Conservation (phyloP, 1,140 invertebrate species). For the Aplysia californica region DNA sequence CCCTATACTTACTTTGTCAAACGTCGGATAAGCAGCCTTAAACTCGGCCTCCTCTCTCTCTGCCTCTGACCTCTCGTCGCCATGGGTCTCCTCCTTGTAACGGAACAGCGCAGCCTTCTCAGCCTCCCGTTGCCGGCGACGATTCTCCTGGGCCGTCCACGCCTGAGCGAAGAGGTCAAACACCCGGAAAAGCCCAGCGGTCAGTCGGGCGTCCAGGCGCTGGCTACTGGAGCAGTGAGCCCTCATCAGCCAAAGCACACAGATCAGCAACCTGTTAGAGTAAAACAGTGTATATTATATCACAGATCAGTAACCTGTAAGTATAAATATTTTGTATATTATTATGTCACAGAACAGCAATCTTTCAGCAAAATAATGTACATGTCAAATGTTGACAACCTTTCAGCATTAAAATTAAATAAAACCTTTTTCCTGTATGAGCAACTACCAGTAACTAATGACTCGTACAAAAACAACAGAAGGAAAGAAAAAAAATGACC, state of each 20-base stretch:
- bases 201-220: conserved; percentile 39
- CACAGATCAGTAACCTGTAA: too few relatives aligned
- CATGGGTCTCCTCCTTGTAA: conserved; percentile 72
- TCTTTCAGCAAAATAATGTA: too few relatives aligned
- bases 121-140: conserved; percentile 75
- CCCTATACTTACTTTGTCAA: conserved; percentile 72
- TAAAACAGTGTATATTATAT: too few relatives aligned
- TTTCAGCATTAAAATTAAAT: too few relatives aligned
- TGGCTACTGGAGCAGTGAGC: conserved; percentile 42
- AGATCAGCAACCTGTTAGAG: conserved; percentile 49
- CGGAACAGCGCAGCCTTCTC: conserved; percentile 86
- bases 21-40: conserved; percentile 80
- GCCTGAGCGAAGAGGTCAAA: conserved; percentile 69
- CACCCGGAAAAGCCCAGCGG: conserved; percentile 42
- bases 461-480: too few relatives aligned
- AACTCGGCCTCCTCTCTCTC: conserved; percentile 79
- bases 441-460: too few relatives aligned
- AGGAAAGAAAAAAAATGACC: too few relatives aligned
- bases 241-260: conserved; percentile 42
- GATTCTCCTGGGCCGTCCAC: conserved; percentile 82
- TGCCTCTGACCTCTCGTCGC: conserved; percentile 76
- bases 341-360: too few relatives aligned
- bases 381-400: too few relatives aligned
- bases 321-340: too few relatives aligned
- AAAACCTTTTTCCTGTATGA: too few relatives aligned